Conservation (phyloP, 2,797 vertebrate genomes). For the Peromyscus melanophrys region DNA sequence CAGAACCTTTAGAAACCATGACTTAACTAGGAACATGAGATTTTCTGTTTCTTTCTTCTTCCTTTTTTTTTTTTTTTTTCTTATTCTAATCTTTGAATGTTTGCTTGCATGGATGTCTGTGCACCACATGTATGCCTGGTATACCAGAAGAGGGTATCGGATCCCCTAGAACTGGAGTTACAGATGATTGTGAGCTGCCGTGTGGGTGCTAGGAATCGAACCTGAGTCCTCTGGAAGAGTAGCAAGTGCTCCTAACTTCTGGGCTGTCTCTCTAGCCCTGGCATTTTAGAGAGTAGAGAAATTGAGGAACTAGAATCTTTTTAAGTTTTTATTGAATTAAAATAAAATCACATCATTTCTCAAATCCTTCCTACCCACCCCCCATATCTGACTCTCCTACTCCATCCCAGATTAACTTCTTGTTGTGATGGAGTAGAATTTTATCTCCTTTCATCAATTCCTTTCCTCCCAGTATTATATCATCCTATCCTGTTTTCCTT, state of each 20-base stretch:
- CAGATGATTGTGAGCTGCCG: not conserved
- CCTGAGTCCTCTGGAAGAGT: not conserved
- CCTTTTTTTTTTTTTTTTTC: not conserved
- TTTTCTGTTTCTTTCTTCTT: not conserved
- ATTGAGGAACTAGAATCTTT: not conserved
- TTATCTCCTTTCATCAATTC: not conserved
- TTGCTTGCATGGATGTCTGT: not conserved
- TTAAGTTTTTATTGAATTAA: not conserved
- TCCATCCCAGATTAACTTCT: not conserved
- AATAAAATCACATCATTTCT: not conserved
- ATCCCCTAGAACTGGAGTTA: not conserved
- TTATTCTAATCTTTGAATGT: not conserved
- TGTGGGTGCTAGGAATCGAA: not conserved
- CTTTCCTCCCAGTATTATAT: not conserved
- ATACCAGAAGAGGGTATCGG: not conserved
- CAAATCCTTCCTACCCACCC: not conserved
- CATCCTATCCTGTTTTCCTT: not conserved
- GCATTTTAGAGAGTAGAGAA: conserved; percentile 11
- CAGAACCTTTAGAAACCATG: conserved; percentile 30
- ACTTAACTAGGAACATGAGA: not conserved
- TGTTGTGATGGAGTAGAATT: not conserved
- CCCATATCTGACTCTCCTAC: not conserved
- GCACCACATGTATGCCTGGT: not conserved
- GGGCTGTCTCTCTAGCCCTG: not conserved
- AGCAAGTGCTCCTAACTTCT: too few species aligned